Evolutionary conservation across 2,888 invertebrate species (phyloP), one percentile per base, ranked within the genome.

Genomic region (Notocelia uddmanniana): DNA sequence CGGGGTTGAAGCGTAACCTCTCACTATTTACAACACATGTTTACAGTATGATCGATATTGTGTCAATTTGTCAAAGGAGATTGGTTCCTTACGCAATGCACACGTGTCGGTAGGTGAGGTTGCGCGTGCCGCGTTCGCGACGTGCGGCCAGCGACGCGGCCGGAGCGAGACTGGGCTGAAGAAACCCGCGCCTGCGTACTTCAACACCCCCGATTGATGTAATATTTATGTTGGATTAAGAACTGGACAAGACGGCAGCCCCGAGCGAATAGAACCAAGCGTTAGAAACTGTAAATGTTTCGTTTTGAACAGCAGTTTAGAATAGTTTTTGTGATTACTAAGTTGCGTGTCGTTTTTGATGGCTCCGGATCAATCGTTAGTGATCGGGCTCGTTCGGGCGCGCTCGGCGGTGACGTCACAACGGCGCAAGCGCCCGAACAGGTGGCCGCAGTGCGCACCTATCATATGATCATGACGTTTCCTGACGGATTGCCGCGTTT

Each of bases 181-280:
- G 78, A 15, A 79, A 69, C 77, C 83, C 83, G 84, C 87, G 86
- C 88, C 80, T 85, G 89, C 87, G 89, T 82, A 75, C 76, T 73
- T 57, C 81, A 75, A 86, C 88, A 83, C 87, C 87, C 89, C 90
- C 91, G 88, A 92, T 93, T 92, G 92, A 93, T 92, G 90, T 91
- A 92, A 93, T 93, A 93, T 92, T 92, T 92, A 92, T 93, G 92
- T 93, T 89, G 92, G 89, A 92, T 92, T 92, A 93, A 90, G 87
- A 89, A 89, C 89, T 89, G 88, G 90, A 90, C 90, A 89, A 89
- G 89, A 83, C 81, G 70, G 76, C 45, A 45, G 45, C 45, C 6
- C 8, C 15, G n/a, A 31, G 11, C 18, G 15, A 37, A 23, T 37
- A 23, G 52, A 54, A 54, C 37, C 21, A 15, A 23, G 10, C 23